Evolutionary conservation across 2,113 vertebrate species (phyloP).

Genomic region (Nycticorax nycticorax): DNA sequence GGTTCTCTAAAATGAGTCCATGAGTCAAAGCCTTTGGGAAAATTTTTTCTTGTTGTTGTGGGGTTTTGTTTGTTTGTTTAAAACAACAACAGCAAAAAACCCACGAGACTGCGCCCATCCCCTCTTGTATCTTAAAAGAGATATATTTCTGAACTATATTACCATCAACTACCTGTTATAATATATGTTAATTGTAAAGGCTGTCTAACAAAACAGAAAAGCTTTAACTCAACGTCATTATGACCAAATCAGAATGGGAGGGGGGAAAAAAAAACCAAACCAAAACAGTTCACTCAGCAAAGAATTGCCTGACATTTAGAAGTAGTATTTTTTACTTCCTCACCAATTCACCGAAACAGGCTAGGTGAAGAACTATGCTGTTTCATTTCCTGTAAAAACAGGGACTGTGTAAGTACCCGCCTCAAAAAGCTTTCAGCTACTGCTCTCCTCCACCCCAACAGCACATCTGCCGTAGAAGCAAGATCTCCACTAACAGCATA

Average conservation of each 20-base stretch:
- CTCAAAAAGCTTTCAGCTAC: background rate
- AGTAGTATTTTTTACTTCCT: background rate
- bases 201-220: background rate
- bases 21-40: background rate
- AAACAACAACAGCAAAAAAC: background rate
- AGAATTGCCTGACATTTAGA: background rate
- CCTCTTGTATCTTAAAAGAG: background rate
- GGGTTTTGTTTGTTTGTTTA: background rate
- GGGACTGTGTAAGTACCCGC: background rate
- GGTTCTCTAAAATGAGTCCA: background rate
- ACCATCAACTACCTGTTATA: background rate
- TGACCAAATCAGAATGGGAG: background rate
- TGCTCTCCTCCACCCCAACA: background rate
- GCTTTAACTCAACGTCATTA: background rate
- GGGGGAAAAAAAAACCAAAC: too few species aligned
- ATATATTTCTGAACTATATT: background rate
- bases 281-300: background rate
- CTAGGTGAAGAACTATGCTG: background rate
- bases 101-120: background rate
- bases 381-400: background rate
- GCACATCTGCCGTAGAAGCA: rapidly evolving
- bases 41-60: background rate
- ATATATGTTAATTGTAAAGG: background rate
- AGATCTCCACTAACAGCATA: background rate
- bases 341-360: background rate